Evolutionary conservation across 2,113 vertebrate genomes (phyloP).

Genomic region (Lamprotornis superbus): DNA sequence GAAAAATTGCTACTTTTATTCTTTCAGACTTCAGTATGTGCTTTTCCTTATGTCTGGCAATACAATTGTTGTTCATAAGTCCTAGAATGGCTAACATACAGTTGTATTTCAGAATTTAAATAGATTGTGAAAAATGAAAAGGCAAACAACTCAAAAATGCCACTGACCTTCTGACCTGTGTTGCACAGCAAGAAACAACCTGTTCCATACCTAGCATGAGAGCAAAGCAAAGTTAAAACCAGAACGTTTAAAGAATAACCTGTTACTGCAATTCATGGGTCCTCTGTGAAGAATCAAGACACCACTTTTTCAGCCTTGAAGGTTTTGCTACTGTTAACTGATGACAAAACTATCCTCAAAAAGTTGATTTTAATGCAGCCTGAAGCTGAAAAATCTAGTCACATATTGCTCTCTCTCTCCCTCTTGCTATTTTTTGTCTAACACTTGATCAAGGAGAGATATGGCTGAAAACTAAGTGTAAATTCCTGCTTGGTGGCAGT

Average conservation of each 20-base stretch:
- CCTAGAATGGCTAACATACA: not conserved
- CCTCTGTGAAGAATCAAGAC: not conserved
- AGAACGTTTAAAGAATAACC: slow-evolving; percentile 5
- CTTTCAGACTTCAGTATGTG: not conserved
- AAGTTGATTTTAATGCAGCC: not conserved
- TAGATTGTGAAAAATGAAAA: not conserved
- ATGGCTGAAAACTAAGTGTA: not conserved
- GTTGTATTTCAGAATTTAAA: not conserved
- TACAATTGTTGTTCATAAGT: not conserved
- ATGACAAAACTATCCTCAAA: not conserved
- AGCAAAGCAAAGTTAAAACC: slow-evolving; percentile 2
- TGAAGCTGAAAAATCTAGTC: not conserved
- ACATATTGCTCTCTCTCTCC: not conserved
- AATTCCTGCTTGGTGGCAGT: not conserved
- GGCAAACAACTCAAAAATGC: not conserved
- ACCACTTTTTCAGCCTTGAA: not conserved
- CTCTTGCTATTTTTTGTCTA: not conserved
- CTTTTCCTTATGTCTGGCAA: not conserved
- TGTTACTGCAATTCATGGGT: not conserved
- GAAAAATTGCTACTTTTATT: not conserved
- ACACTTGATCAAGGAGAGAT: not conserved
- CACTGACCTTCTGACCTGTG: slow-evolving; percentile 88
- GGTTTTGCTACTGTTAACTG: not conserved
- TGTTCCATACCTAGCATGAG: slow-evolving; percentile 87
- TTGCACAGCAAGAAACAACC: slow-evolving; percentile 96